Evolutionary conservation across 2,797 vertebrate species (phyloP).

Genomic region (Fundulus diaphanus): DNA sequence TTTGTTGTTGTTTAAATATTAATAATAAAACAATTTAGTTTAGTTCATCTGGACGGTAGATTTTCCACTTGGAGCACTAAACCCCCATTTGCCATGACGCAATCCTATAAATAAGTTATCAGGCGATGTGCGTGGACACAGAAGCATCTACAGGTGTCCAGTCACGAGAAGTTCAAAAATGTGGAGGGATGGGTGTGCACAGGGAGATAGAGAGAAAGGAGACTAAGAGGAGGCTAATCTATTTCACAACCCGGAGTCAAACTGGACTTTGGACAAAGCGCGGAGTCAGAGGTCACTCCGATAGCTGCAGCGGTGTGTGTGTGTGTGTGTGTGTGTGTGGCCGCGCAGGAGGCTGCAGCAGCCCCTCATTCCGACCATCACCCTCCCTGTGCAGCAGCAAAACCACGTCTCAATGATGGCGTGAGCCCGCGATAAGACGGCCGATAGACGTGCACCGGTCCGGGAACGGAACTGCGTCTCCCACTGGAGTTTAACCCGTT

Average conservation of each 20-base stretch:
- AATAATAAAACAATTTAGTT: not conserved
- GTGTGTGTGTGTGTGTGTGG: constrained; percentile 42
- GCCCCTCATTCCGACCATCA: constrained; percentile 3
- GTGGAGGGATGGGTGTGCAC: not conserved
- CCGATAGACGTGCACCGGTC: not conserved
- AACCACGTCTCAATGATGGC: not conserved
- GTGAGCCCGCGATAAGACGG: not conserved
- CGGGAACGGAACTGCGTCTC: not conserved
- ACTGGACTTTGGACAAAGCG: constrained; percentile 69
- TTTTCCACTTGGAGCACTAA: not conserved
- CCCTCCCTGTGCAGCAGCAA: not conserved
- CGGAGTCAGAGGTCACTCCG: constrained; percentile 71
- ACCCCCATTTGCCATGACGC: no score
- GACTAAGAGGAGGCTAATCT: constrained; percentile 35
- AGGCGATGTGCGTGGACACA: not conserved
- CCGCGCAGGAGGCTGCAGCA: constrained; percentile 7
- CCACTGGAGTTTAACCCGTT: not conserved
- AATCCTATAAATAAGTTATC: not conserved
- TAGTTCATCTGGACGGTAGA: not conserved
- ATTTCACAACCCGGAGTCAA: constrained; percentile 53
- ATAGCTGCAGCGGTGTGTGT: constrained; percentile 40
- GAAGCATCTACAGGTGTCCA: not conserved
- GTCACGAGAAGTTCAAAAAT: not conserved
- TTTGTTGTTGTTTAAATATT: not conserved
- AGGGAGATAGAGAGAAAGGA: not conserved